Conservation (phyloP, 2,113 vertebrate species). For the Amphiprion percula region DNA sequence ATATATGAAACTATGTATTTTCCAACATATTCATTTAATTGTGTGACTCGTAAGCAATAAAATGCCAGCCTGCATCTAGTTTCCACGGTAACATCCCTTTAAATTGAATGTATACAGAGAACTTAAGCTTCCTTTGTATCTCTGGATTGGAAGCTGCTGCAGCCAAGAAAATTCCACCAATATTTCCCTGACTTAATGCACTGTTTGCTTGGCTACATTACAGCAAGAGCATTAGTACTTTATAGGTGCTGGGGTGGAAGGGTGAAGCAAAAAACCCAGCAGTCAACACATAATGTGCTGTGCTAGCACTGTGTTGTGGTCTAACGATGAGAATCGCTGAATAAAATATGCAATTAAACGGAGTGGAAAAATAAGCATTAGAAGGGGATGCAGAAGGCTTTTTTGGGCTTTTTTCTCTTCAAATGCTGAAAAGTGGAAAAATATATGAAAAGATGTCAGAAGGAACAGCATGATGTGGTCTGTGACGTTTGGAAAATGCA, state of each 20-base stretch:
- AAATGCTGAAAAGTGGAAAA: neutral
- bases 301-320: conserved; percentile 27
- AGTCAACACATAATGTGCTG: conserved; percentile 47
- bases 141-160: neutral
- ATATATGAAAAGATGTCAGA: neutral
- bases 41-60: neutral
- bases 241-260: conserved; percentile 37
- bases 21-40: no score
- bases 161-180: neutral
- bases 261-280: conserved; percentile 10
- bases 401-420: no score
- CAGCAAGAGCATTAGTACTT: conserved; percentile 57
- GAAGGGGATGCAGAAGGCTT: neutral
- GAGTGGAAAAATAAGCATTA: neutral
- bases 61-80: neutral
- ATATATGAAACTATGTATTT: no score
- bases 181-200: conserved; percentile 39
- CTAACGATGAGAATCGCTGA: conserved; percentile 25
- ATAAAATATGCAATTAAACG: conserved; percentile 57
- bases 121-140: neutral
- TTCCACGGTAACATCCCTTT: neutral
- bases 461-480: neutral
- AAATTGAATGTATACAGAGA: neutral
- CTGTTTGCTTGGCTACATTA: conserved; percentile 62
- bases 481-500: neutral